Percentiles rank a stretch among this genome's conserved stretches.
phyloP scores from a whole-genome alignment of 2,797 vertebrate species.

The Myiothlypis chrysogaster region DNA sequence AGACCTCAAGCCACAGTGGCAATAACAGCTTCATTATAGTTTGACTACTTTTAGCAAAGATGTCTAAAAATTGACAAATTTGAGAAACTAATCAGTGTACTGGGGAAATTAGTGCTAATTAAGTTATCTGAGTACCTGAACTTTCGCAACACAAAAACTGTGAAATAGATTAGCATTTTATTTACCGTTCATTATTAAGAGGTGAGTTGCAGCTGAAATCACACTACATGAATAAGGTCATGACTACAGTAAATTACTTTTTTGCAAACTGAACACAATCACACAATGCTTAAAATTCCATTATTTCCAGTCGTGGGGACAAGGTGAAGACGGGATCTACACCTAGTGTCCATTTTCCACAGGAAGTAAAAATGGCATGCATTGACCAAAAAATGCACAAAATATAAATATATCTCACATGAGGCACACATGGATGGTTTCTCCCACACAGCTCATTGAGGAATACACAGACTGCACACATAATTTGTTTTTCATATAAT shows the following conservation, averaged over 20 bases:
- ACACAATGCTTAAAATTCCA: background rate
- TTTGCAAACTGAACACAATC: constrained; percentile 16
- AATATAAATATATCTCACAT: background rate
- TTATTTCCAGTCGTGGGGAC: background rate
- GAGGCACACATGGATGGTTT: rapidly evolving
- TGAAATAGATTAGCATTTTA: constrained; percentile 62
- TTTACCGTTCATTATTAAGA: constrained; percentile 64
- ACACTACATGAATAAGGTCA: constrained; percentile 49
- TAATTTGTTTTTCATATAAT: background rate
- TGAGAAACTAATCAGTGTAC: background rate
- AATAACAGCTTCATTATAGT: background rate
- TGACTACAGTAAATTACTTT: constrained; percentile 45
- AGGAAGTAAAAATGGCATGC: background rate
- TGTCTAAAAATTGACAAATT: constrained; percentile 1
- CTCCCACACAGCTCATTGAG: background rate
- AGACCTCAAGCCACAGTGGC: background rate
- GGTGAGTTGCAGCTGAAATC: constrained; percentile 55
- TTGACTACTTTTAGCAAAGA: constrained; percentile 1
- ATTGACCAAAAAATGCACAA: background rate
- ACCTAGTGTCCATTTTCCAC: background rate
- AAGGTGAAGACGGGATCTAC: background rate
- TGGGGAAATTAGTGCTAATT: constrained; percentile 59
- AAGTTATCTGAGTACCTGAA: constrained; percentile 53
- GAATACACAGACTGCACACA: background rate
- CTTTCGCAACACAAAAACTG: constrained; percentile 47